These are phyloP conservation scores for Spodoptera litura DNA, from an alignment of 1,140 invertebrate species.

Conservation along the genomic window DNA sequence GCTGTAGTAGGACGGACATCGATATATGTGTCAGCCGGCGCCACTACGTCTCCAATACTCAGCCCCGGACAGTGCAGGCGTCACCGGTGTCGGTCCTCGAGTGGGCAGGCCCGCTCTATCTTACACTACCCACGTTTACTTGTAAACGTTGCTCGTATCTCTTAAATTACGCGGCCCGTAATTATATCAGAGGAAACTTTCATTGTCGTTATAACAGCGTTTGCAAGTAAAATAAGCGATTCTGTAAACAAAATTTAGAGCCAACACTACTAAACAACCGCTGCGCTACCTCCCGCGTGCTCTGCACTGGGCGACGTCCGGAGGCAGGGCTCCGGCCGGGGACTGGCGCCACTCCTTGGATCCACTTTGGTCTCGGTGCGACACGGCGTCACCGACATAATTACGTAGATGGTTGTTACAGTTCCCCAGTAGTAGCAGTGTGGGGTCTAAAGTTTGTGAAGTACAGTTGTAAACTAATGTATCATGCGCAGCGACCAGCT, in stretches of 20 bases:
- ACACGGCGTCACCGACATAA: too few species aligned
- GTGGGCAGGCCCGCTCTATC: constrained; percentile 10
- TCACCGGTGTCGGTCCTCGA: constrained; percentile 8
- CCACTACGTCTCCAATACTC: not conserved
- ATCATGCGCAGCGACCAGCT: not conserved
- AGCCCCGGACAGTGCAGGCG: not conserved
- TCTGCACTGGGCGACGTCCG: too few species aligned
- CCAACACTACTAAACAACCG: not conserved
- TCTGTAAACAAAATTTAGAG: constrained; percentile 50
- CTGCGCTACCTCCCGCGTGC: too few species aligned
- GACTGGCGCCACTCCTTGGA: too few species aligned
- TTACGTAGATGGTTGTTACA: too few species aligned
- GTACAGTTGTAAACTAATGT: constrained; percentile 50
- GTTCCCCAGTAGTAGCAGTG: not conserved
- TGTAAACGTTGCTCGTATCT: constrained; percentile 16
- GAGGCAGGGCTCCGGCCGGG: too few species aligned
- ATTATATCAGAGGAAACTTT: not conserved
- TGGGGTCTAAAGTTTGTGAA: constrained; percentile 58
- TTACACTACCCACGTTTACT: constrained; percentile 10
- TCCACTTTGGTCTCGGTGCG: too few species aligned
- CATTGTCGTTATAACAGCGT: constrained; percentile 6
- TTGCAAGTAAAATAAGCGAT: constrained; percentile 5
- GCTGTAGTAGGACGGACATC: constrained; percentile 39
- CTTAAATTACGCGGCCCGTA: not conserved
- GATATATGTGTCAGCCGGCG: not conserved